Conservation (phyloP, 2,888 invertebrate species). For the Clusia tigrina region DNA sequence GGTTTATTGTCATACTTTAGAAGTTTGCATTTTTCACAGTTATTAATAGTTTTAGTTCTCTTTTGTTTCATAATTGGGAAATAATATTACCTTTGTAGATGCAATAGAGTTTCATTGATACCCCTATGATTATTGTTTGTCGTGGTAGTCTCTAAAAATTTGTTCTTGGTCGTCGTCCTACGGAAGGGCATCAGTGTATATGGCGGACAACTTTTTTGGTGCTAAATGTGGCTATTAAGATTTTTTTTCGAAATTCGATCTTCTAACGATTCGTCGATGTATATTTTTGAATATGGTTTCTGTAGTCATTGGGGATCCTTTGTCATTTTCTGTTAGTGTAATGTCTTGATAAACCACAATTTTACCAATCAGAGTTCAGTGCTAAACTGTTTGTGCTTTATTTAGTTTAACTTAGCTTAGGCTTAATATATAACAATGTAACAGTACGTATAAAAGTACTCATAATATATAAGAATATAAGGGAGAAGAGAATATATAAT, state of each 20-base stretch:
- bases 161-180: slow-evolving; percentile 2
- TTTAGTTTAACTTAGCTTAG: too few species aligned
- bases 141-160: slow-evolving; percentile 6
- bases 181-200: slow-evolving; percentile 34
- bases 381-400: too few species aligned
- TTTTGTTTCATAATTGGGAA: neutral
- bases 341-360: too few species aligned
- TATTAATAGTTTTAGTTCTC: neutral
- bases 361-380: too few species aligned
- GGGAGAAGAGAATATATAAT: too few species aligned
- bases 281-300: slow-evolving; percentile 36
- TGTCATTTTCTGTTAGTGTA: slow-evolving; percentile 23
- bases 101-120: too few species aligned
- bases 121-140: neutral
- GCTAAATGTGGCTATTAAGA: slow-evolving; percentile 32
- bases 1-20: neutral
- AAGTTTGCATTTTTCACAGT: neutral
- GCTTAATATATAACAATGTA: too few species aligned
- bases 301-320: too few species aligned
- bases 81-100: neutral
- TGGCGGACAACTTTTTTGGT: slow-evolving; percentile 35
- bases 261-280: slow-evolving; percentile 28
- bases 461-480: too few species aligned
- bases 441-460: too few species aligned
- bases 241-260: slow-evolving; percentile 27